Evolutionary conservation across 2,888 invertebrate species (phyloP).

Genomic region (Chrysomela aeneicollis): DNA sequence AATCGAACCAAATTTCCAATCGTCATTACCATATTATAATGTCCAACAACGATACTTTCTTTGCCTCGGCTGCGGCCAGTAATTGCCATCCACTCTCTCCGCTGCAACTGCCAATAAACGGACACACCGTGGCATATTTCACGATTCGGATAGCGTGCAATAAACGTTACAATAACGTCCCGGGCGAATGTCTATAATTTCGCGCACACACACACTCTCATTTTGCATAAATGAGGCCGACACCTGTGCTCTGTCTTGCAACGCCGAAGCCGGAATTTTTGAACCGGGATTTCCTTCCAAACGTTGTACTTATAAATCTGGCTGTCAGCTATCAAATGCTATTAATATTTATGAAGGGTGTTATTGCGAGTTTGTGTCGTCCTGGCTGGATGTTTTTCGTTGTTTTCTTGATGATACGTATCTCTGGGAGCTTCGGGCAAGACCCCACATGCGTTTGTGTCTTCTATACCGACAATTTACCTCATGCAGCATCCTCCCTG

Average conservation of each 20-base stretch:
- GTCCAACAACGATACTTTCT: not conserved
- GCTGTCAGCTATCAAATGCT: conserved; percentile 36
- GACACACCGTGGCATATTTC: conserved; percentile 33
- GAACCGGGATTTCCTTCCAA: conserved; percentile 33
- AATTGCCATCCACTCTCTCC: not conserved
- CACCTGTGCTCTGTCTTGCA: conserved; percentile 35
- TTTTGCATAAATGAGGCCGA: conserved; percentile 40
- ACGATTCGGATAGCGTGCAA: conserved; percentile 36
- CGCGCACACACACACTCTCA: conserved; percentile 36
- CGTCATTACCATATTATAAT: not conserved
- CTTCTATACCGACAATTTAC: no score
- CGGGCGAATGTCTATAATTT: conserved; percentile 40
- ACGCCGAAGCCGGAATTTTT: conserved; percentile 14
- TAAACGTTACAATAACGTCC: conserved; percentile 30
- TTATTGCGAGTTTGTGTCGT: conserved; percentile 17
- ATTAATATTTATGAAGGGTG: conserved; percentile 37
- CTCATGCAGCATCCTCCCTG: no score
- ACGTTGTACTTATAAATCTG: conserved; percentile 34
- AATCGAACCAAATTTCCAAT: not conserved
- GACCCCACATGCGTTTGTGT: not conserved
- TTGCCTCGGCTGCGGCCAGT: not conserved
- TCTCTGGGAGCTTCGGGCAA: not conserved
- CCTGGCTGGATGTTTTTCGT: not conserved
- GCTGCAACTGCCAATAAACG: not conserved
- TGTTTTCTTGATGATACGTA: not conserved